phyloP scores from a whole-genome alignment of 2,888 invertebrate genomes.

The Liopterus haemorrhoidalis region DNA sequence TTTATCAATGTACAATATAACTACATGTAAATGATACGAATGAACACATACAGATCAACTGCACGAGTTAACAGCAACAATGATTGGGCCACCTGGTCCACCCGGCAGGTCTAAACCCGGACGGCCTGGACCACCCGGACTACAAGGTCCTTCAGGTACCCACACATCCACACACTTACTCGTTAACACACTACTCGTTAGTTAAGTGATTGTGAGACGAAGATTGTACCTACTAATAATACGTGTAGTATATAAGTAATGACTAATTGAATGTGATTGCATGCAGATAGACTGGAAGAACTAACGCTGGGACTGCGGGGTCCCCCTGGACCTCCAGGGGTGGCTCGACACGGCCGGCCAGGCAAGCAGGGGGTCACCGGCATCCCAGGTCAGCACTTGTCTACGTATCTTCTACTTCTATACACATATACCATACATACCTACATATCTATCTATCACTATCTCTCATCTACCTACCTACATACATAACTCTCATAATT shows the following conservation, averaged over 20 bases:
- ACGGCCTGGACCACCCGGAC: constrained; percentile 63
- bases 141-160: constrained; percentile 61
- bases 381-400: constrained; percentile 54
- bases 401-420: too few species aligned
- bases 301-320: constrained; percentile 58
- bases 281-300: constrained; percentile 54
- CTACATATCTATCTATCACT: too few species aligned
- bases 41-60: constrained; percentile 59
- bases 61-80: constrained; percentile 59
- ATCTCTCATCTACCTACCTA: too few species aligned
- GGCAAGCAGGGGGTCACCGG: constrained; percentile 53
- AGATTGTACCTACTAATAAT: constrained; percentile 1
- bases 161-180: constrained; percentile 8
- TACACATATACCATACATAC: too few species aligned
- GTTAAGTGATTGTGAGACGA: constrained; percentile 9
- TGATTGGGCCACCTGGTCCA: constrained; percentile 60
- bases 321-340: constrained; percentile 61
- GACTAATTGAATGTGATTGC: constrained; percentile 31
- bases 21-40: constrained; percentile 3
- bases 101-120: constrained; percentile 63
- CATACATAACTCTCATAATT: constrained; percentile 14
- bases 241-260: constrained; percentile 10
- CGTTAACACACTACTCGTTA: constrained; percentile 19
- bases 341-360: constrained; percentile 48
- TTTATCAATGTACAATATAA: not conserved